Conservation (phyloP, 2,797 vertebrate genomes). For the Phalanger gymnotis region DNA sequence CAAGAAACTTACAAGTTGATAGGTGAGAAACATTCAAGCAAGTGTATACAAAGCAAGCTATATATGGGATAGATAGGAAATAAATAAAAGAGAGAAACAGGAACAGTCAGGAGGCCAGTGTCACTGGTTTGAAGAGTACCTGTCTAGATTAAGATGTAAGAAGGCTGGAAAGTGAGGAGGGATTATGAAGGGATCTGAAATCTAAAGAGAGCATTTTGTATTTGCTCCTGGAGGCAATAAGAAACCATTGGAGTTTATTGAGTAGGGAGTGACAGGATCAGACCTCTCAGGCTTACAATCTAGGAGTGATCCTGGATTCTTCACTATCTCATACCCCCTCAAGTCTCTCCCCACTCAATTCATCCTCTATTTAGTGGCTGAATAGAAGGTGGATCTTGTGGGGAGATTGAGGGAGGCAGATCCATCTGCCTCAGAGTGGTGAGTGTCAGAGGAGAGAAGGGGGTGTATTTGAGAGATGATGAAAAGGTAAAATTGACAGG, state of each 20-base stretch:
- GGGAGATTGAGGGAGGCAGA: background rate
- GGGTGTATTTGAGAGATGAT: background rate
- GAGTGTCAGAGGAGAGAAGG: background rate
- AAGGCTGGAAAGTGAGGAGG: background rate
- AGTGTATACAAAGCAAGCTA: background rate
- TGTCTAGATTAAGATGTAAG: background rate
- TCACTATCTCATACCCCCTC: too few species aligned
- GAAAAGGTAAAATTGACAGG: background rate
- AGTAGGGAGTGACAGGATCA: background rate
- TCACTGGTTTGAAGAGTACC: background rate
- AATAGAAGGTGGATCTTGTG: background rate
- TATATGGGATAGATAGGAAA: background rate
- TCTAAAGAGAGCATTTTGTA: background rate
- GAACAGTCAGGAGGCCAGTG: background rate
- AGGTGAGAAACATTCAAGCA: background rate
- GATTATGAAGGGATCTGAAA: background rate
- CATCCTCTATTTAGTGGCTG: background rate
- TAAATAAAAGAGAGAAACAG: background rate
- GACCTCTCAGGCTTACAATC: background rate
- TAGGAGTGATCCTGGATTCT: too few species aligned
- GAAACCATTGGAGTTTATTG: background rate
- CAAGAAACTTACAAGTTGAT: background rate
- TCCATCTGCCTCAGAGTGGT: background rate
- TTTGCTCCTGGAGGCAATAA: background rate
- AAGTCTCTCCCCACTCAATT: too few species aligned